These are phyloP conservation scores for Perca schrenkii DNA, from an alignment of 2,113 vertebrate species.

Conservation along the genomic window DNA sequence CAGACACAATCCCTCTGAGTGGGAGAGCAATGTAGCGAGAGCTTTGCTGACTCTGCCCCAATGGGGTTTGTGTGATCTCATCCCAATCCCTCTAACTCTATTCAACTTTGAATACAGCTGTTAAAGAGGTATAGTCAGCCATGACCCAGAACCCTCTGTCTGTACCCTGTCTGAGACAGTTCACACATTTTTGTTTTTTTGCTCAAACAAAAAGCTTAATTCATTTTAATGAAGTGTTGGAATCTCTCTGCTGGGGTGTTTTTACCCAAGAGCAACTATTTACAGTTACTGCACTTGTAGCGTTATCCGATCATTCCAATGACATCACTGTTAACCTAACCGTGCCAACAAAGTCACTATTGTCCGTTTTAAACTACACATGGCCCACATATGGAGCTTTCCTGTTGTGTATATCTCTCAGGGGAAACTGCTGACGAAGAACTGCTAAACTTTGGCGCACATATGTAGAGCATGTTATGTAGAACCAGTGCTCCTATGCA, in stretches of 20 bases:
- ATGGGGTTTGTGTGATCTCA: slow-evolving; percentile 67
- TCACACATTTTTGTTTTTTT: not conserved
- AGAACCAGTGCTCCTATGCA: not conserved
- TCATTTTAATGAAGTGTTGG: not conserved
- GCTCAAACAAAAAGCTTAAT: not conserved
- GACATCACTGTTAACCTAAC: not conserved
- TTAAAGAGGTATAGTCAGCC: slow-evolving; percentile 40
- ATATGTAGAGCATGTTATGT: not conserved
- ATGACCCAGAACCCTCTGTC: slow-evolving; percentile 40
- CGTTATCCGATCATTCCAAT: not conserved
- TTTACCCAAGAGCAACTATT: not conserved
- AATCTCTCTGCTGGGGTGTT: not conserved
- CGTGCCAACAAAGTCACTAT: not conserved
- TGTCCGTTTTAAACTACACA: not conserved
- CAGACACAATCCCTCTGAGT: slow-evolving; percentile 62
- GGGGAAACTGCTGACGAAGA: not conserved
- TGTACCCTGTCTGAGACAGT: slow-evolving; percentile 31
- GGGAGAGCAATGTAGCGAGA: slow-evolving; percentile 59
- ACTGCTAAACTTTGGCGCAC: not conserved
- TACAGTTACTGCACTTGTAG: not conserved
- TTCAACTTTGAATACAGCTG: slow-evolving; percentile 39
- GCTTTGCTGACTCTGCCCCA: slow-evolving; percentile 74
- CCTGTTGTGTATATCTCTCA: slow-evolving; percentile 38
- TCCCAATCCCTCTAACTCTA: slow-evolving; percentile 41
- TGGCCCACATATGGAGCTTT: slow-evolving; percentile 8